Conservation (phyloP, 2,888 invertebrate genomes). For the Osmoderma eremita region DNA sequence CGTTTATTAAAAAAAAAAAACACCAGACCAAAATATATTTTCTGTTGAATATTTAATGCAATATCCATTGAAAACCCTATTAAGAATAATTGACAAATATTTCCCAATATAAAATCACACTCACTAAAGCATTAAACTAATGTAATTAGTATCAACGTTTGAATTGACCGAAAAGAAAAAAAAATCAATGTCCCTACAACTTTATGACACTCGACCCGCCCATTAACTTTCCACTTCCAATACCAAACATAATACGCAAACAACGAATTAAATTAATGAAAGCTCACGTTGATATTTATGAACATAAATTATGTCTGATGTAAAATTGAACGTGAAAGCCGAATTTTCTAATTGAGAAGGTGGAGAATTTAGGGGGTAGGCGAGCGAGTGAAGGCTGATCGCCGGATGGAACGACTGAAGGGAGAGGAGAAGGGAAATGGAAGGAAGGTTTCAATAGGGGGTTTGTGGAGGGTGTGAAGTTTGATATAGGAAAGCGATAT, state of each 20-base stretch:
- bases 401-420: conserved; percentile 9
- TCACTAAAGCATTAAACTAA: conserved; percentile 29
- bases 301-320: conserved; percentile 36
- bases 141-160: conserved; percentile 22
- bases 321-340: conserved; percentile 59
- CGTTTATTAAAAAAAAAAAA: too few relatives aligned
- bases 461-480: conserved; percentile 61
- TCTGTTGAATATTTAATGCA: conserved; percentile 21
- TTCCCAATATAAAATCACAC: conserved; percentile 21
- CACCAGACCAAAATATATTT: neutral
- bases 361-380: conserved; percentile 33
- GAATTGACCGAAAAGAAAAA: conserved; percentile 3
- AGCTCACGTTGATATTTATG: conserved; percentile 35
- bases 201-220: neutral
- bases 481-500: conserved; percentile 63
- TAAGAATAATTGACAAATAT: conserved; percentile 29
- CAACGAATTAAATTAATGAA: conserved; percentile 40
- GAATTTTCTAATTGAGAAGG: conserved; percentile 62
- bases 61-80: conserved; percentile 6
- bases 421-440: conserved; percentile 5
- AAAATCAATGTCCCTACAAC: conserved; percentile 8
- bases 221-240: neutral
- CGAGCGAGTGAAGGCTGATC: neutral
- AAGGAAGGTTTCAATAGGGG: conserved; percentile 55
- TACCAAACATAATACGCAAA: conserved; percentile 32